Evolutionary conservation across 2,888 invertebrate species (phyloP), one percentile per base, ranked within the genome.

Genomic region (Thelaira solivaga): DNA sequence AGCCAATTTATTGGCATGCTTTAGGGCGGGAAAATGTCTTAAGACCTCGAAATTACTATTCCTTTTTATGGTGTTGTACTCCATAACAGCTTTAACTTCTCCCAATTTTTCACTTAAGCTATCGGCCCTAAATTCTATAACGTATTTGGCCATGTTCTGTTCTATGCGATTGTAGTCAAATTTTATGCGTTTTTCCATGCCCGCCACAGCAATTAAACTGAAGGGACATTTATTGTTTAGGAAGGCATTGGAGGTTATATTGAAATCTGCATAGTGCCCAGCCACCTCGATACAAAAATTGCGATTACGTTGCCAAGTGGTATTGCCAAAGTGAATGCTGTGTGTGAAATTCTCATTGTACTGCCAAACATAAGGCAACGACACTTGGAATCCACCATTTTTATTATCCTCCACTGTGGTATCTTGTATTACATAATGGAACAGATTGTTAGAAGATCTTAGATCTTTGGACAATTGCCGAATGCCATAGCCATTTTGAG

Each of bases 181-280:
- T 73, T 93, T 91, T 89, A 99, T 91, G 83, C 95, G 94, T 89
- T 99, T 99, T 88, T 99, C 99, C 97, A 99, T 99, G 7, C 99
- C 99, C 75, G 93, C 91, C 24, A 97, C 90, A 0, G 94, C 92
- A 11, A 98, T 90, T 29, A 97, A 88, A 0, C 97, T 96, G 11
- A 90, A 91, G 82, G 93, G 93, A 83, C 99, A 99, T 34, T 90
- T 90, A 85, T 99, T 99, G 71, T 95, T 93, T 1, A 92, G 92
- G 85, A 98, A 98, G 5, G 92, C 90, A 87, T 97, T 98, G 67
- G 93, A 93, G 0, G 95, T 94, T 31, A 99, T 93, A 84, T 97
- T 97, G 0, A 98, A 92, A 77, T 93, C 92, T 0, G 97, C 94
- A 87, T 96, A 99, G 88, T 99, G 99, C 0, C 99, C 99, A 81